Evolutionary conservation across 2,888 invertebrate species (phyloP).

Genomic region (Apomyelois bistriatella): DNA sequence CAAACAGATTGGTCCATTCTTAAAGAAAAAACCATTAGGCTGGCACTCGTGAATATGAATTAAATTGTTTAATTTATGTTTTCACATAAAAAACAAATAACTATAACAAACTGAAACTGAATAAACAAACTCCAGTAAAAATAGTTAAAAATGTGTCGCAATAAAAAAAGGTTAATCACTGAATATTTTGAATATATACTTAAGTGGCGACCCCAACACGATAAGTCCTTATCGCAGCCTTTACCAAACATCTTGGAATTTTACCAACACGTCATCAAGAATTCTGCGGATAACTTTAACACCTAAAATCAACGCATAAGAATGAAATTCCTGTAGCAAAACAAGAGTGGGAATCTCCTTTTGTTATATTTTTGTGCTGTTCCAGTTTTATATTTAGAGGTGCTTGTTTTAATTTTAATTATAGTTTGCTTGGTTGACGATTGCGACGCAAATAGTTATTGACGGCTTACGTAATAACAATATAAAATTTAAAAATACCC

Average conservation of each 20-base stretch:
- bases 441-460: constrained; percentile 14
- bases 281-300: not conserved
- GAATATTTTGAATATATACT: constrained; percentile 26
- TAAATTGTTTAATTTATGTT: too few species aligned
- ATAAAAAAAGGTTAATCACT: constrained; percentile 22
- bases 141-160: constrained; percentile 10
- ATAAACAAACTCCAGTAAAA: constrained; percentile 18
- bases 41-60: too few species aligned
- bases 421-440: constrained; percentile 15
- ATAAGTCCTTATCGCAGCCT: constrained; percentile 27
- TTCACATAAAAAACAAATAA: not conserved
- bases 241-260: constrained; percentile 27
- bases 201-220: constrained; percentile 33
- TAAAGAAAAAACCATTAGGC: too few species aligned
- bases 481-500: too few species aligned
- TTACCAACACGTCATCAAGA: constrained; percentile 23
- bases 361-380: constrained; percentile 15
- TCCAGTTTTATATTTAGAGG: constrained; percentile 28
- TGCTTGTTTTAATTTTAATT: constrained; percentile 26
- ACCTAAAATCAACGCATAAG: constrained; percentile 13
- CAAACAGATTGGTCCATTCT: too few species aligned
- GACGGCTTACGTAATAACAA: too few species aligned
- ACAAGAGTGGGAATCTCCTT: not conserved
- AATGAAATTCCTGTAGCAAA: not conserved
- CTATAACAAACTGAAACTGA: not conserved